Evolutionary conservation across 2,888 invertebrate genomes (phyloP).

Genomic region (Orthosia gracilis): DNA sequence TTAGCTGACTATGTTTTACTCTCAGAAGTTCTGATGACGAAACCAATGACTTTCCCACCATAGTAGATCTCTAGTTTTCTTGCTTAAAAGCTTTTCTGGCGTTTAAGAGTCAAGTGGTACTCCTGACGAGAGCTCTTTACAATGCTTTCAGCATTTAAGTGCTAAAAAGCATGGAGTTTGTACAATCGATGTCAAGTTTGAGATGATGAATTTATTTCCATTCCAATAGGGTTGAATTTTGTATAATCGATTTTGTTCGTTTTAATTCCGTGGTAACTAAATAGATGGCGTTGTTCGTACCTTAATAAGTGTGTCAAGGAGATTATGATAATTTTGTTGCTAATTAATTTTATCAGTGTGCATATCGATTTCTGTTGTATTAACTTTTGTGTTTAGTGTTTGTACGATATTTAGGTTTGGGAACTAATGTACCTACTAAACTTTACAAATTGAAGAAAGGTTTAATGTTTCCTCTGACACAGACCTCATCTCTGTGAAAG

Average conservation of each 20-base stretch:
- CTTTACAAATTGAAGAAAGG: not conserved
- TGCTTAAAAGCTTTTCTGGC: conserved; percentile 63
- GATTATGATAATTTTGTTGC: conserved; percentile 35
- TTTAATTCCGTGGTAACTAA: conserved; percentile 4
- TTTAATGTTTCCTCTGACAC: too few relatives aligned
- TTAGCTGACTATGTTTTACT: too few relatives aligned
- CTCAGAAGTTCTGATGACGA: not conserved
- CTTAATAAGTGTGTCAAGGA: conserved; percentile 36
- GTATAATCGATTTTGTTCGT: conserved; percentile 31
- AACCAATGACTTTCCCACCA: not conserved
- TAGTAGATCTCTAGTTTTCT: conserved; percentile 44
- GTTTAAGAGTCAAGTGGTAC: conserved; percentile 66
- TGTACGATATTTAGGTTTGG: not conserved
- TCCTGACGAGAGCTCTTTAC: conserved; percentile 58
- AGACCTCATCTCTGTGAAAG: too few relatives aligned
- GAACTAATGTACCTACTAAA: not conserved
- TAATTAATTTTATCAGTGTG: conserved; percentile 38
- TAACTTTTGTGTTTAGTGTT: conserved; percentile 20
- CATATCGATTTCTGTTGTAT: conserved; percentile 8
- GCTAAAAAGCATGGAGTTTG: conserved; percentile 57
- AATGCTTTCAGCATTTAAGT: conserved; percentile 60
- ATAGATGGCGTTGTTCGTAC: conserved; percentile 49
- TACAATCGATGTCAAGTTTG: conserved; percentile 50
- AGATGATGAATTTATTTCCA: conserved; percentile 43
- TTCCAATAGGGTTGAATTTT: conserved; percentile 34